phyloP scores from a whole-genome alignment of 1,140 invertebrate species.

The Dendroctonus valens region DNA sequence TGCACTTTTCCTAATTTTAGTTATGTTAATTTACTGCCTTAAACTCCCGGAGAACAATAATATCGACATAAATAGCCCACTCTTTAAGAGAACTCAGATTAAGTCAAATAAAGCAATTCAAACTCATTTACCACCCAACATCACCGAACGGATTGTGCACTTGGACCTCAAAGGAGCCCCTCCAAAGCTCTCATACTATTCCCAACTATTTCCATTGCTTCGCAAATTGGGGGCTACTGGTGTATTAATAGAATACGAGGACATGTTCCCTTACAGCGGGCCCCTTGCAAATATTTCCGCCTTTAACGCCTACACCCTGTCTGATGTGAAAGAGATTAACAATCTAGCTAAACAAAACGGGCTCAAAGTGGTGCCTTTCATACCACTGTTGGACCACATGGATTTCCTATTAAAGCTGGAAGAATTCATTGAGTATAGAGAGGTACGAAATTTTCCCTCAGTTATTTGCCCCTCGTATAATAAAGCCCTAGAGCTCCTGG shows the following conservation, averaged over 20 bases:
- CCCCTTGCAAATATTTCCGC: constrained; percentile 66
- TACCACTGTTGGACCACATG: constrained; percentile 95
- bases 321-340: constrained; percentile 67
- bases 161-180: constrained; percentile 90
- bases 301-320: constrained; percentile 72
- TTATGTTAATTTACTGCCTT: no score
- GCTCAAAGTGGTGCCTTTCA: constrained; percentile 83
- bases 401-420: constrained; percentile 86
- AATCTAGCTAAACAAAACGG: constrained; percentile 62
- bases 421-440: constrained; percentile 74
- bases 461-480: constrained; percentile 61
- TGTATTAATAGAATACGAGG: constrained; percentile 85
- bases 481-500: constrained; percentile 34
- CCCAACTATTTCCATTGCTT: constrained; percentile 72
- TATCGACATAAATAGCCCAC: no score
- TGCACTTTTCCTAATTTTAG: no score
- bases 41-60: no score
- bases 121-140: not conserved
- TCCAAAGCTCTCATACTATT: constrained; percentile 69
- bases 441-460: constrained; percentile 73
- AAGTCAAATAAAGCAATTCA: no score
- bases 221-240: constrained; percentile 80
- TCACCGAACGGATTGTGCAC: constrained; percentile 62
- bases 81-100: no score
- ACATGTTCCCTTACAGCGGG: constrained; percentile 92